Evolutionary conservation across 2,888 invertebrate species (phyloP).

Genomic region (Drosophila picticornis): DNA sequence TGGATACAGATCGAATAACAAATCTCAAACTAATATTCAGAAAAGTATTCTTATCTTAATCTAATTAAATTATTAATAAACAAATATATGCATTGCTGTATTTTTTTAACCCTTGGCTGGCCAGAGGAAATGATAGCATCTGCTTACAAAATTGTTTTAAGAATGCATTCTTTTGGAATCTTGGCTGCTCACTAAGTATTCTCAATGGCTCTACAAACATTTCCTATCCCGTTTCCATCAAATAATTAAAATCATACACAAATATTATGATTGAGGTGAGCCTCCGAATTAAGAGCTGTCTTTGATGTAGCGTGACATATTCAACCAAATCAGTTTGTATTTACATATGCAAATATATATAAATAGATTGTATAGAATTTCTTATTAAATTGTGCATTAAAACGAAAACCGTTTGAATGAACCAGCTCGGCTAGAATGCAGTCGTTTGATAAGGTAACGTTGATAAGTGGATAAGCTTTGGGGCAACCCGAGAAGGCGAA

Average conservation of each 20-base stretch:
- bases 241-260: neutral
- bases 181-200: neutral
- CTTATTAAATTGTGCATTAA: conserved; percentile 9
- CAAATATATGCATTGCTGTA: neutral
- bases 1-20: neutral
- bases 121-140: neutral
- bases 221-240: conserved; percentile 10
- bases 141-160: neutral
- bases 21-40: neutral
- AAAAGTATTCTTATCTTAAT: neutral
- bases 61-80: neutral
- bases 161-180: neutral
- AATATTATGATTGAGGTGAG: conserved; percentile 4
- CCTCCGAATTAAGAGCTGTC: neutral
- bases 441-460: conserved; percentile 40
- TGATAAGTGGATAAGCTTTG: conserved; percentile 43
- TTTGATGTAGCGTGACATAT: conserved; percentile 11
- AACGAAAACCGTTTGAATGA: conserved; percentile 7
- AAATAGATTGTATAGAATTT: neutral
- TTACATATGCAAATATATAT: neutral
- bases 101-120: neutral
- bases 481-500: conserved; percentile 3
- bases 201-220: neutral
- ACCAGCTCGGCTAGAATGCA: neutral
- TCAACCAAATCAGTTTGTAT: neutral